phyloP scores from a whole-genome alignment of 2,113 vertebrate genomes.

The Noctilio leporinus region DNA sequence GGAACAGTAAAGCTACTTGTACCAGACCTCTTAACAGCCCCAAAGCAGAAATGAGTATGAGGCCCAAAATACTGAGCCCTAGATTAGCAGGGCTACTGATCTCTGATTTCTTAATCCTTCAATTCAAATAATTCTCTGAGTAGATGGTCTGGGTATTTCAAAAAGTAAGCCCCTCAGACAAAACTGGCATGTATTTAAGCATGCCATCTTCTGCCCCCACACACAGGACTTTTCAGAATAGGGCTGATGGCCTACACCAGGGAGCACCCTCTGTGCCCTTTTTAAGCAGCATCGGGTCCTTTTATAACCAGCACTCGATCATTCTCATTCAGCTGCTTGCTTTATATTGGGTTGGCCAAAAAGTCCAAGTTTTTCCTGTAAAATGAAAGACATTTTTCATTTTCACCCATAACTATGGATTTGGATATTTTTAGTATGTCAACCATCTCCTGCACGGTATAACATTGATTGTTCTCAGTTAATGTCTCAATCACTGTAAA shows the following conservation, averaged over 20 bases:
- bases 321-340: background rate
- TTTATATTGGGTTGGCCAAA: background rate
- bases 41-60: background rate
- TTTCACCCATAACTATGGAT: too few species aligned
- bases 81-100: background rate
- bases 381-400: too few species aligned
- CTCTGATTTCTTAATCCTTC: background rate
- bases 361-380: too few species aligned
- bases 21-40: background rate
- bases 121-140: background rate
- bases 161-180: background rate
- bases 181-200: background rate
- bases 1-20: background rate
- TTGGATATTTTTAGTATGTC: too few species aligned
- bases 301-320: background rate
- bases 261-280: background rate
- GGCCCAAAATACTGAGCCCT: background rate
- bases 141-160: background rate
- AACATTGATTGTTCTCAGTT: too few species aligned
- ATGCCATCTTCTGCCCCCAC: background rate
- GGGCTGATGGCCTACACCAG: background rate
- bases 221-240: background rate
- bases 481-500: too few species aligned
- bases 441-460: too few species aligned
- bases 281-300: background rate